Conservation (phyloP, 2,113 vertebrate genomes). For the Hippocampus barbouri region DNA sequence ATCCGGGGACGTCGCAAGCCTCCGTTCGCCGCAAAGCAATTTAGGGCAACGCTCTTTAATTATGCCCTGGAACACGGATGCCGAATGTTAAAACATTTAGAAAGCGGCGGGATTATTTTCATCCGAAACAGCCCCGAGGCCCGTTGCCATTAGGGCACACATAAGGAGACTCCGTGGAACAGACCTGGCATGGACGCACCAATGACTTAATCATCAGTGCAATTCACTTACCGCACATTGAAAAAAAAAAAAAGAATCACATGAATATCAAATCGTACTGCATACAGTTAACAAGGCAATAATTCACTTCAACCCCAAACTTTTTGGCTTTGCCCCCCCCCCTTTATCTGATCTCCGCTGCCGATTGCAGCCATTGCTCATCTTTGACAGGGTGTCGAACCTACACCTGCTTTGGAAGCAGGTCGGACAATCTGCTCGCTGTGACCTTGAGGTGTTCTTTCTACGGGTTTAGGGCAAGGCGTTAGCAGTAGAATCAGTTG, state of each 20-base stretch:
- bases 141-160: slow-evolving; percentile 11
- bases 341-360: not conserved
- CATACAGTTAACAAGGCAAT: not conserved
- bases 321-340: not conserved
- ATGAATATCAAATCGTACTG: not conserved
- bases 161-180: slow-evolving; percentile 15
- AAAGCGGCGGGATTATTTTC: slow-evolving; percentile 43
- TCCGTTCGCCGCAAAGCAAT: slow-evolving; percentile 47
- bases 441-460: slow-evolving; percentile 1
- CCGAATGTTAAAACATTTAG: slow-evolving; percentile 57
- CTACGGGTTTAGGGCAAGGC: not conserved
- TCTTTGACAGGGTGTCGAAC: not conserved
- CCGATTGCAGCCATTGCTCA: not conserved
- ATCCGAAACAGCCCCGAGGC: slow-evolving; percentile 19
- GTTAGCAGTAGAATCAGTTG: not conserved
- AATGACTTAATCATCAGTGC: slow-evolving; percentile 7
- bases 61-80: slow-evolving; percentile 47
- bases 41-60: slow-evolving; percentile 56
- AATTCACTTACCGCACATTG: not conserved
- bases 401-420: not conserved
- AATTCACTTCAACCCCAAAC: slow-evolving; percentile 3
- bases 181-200: slow-evolving; percentile 3
- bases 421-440: not conserved
- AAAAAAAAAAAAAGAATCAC: slow-evolving; percentile 22
- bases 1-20: slow-evolving; percentile 44